These are phyloP conservation scores for Calameuta filiformis DNA, from an alignment of 2,888 invertebrate species.

Conservation along the genomic window DNA sequence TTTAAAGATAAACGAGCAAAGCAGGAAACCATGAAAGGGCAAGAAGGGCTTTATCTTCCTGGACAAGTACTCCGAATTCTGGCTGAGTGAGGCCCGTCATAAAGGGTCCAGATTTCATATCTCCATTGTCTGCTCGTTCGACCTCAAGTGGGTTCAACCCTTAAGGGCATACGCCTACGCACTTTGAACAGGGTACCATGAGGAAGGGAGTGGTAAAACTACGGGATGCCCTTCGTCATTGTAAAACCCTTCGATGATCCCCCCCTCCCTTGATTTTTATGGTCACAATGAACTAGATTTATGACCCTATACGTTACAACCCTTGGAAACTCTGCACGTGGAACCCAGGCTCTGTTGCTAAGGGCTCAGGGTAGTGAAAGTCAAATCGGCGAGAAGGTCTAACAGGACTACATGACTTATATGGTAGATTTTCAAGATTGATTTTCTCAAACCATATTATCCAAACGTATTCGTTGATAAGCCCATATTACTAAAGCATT, in stretches of 20 bases:
- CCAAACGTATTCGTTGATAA: too few species aligned
- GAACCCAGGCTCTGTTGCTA: constrained; percentile 14
- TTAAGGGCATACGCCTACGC: constrained; percentile 66
- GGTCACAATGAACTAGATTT: too few species aligned
- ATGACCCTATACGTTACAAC: too few species aligned
- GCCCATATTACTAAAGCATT: too few species aligned
- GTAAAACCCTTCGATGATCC: too few species aligned
- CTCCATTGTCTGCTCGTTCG: too few species aligned
- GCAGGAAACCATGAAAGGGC: constrained; percentile 54
- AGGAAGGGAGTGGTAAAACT: constrained; percentile 46
- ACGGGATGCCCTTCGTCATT: constrained; percentile 38
- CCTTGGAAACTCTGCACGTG: too few species aligned
- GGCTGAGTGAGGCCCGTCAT: too few species aligned
- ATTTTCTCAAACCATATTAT: not conserved
- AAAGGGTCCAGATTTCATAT: too few species aligned
- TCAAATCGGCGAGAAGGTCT: constrained; percentile 40
- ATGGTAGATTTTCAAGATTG: constrained; percentile 26
- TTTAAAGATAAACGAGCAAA: constrained; percentile 55
- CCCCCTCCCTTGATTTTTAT: too few species aligned
- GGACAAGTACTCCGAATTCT: not conserved
- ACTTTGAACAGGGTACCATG: constrained; percentile 64
- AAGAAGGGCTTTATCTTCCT: constrained; percentile 1
- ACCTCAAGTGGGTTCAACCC: constrained; percentile 41
- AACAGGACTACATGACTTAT: constrained; percentile 46
- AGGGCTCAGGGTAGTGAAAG: constrained; percentile 50